A percentile compares a stretch with the other conserved stretches of the same genome.
These are phyloP conservation scores for Agelastica alni DNA, from an alignment of 2,888 invertebrate genomes.

Conservation along the genomic window DNA sequence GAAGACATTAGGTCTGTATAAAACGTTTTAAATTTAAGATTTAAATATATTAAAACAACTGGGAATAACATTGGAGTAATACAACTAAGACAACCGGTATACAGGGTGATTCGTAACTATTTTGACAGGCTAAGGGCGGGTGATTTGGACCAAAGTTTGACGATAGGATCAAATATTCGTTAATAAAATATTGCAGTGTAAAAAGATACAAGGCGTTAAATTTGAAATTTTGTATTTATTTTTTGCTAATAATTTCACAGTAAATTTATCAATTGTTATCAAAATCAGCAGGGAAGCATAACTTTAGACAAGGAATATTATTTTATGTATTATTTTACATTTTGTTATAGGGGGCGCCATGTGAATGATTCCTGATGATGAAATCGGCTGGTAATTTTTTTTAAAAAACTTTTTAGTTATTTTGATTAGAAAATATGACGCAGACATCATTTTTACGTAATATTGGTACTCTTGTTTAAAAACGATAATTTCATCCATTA, in stretches of 20 bases:
- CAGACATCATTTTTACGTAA: conserved; percentile 9
- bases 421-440: conserved; percentile 6
- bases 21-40: too few relatives aligned
- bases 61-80: too few relatives aligned
- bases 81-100: too few relatives aligned
- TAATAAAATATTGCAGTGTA: too few relatives aligned
- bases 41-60: too few relatives aligned
- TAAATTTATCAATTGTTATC: not conserved
- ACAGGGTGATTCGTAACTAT: too few relatives aligned
- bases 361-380: not conserved
- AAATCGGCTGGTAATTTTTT: not conserved
- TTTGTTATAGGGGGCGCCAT: not conserved
- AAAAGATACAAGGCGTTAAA: too few relatives aligned
- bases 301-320: not conserved
- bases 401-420: not conserved
- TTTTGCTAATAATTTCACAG: not conserved
- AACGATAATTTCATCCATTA: conserved; percentile 7
- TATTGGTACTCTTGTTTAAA: conserved; percentile 15
- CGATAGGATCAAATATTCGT: too few relatives aligned
- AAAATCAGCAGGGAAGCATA: not conserved
- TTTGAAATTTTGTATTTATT: too few relatives aligned
- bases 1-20: too few relatives aligned
- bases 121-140: too few relatives aligned
- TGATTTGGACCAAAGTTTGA: too few relatives aligned
- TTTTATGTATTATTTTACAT: not conserved